Conservation (phyloP, 2,113 vertebrate genomes). For the Brienomyrus longianalis region DNA sequence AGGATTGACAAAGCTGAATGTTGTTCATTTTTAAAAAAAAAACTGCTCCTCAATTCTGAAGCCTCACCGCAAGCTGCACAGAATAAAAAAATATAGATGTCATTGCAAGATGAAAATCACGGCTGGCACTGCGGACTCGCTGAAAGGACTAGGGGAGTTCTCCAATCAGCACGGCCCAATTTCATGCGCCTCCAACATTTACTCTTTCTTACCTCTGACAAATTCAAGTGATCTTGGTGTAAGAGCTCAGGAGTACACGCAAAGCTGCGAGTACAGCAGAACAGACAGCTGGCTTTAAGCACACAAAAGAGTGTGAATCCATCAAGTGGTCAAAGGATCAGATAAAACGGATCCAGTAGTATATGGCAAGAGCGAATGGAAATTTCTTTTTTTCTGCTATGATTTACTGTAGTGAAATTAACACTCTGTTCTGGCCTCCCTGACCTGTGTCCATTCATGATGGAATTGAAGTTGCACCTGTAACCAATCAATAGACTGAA, state of each 20-base stretch:
- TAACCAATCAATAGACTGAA: not conserved
- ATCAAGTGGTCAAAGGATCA: not conserved
- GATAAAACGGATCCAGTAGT: not conserved
- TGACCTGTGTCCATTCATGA: not conserved
- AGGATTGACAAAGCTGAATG: constrained; percentile 1
- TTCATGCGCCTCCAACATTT: not conserved
- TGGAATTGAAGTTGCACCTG: not conserved
- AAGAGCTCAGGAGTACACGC: not conserved
- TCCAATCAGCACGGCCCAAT: not conserved
- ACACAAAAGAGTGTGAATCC: not conserved
- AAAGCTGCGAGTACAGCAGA: not conserved
- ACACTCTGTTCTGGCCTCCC: not conserved
- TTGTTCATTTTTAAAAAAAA: not conserved
- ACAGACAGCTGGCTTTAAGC: not conserved
- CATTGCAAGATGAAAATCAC: not conserved
- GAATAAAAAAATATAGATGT: not conserved
- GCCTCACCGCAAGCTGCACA: not conserved
- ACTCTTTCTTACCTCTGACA: not conserved
- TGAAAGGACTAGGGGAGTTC: not conserved
- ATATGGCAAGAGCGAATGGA: not conserved
- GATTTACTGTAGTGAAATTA: not conserved
- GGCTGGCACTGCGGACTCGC: not conserved
- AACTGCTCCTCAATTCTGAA: not conserved
- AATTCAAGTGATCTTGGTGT: not conserved
- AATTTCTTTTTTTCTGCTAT: not conserved